Conservation (phyloP, 53 echinoderm and acorn worm genomes). For the Temnopleurus reevesii region DNA sequence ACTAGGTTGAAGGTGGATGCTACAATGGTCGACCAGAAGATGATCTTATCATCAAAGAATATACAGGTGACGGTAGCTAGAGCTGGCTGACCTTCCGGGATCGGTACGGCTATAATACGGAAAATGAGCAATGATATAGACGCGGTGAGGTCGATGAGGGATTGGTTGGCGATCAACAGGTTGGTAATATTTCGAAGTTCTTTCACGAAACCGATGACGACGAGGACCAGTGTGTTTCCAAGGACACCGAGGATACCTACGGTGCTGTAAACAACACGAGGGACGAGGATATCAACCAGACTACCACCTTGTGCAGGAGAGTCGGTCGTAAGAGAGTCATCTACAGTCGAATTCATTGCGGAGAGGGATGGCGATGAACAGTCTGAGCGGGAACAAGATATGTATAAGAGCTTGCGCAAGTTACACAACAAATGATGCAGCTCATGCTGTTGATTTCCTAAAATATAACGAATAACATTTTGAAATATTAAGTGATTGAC, state of each 20-base stretch:
- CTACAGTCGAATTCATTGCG: neutral
- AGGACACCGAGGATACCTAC: slow-evolving; percentile 59
- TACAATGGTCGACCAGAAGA: slow-evolving; percentile 64
- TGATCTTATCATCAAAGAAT: slow-evolving; percentile 59
- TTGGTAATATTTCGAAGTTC: slow-evolving; percentile 53
- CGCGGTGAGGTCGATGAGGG: slow-evolving; percentile 64
- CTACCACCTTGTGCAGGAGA: neutral
- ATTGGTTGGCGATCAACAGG: slow-evolving; percentile 65
- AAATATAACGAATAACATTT: too few species aligned
- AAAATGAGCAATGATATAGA: slow-evolving; percentile 59
- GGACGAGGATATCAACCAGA: slow-evolving; percentile 58
- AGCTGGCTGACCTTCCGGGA: neutral
- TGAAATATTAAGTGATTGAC: neutral
- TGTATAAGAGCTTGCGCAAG: too few species aligned
- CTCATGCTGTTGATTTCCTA: neutral
- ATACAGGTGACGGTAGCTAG: slow-evolving; percentile 40
- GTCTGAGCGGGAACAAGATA: too few species aligned
- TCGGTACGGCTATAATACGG: slow-evolving; percentile 5
- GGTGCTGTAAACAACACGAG: neutral
- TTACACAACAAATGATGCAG: neutral
- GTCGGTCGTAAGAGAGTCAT: neutral
- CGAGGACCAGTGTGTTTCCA: slow-evolving; percentile 63
- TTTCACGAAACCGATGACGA: slow-evolving; percentile 46
- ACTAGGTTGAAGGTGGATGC: slow-evolving; percentile 69
- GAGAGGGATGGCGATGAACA: neutral